Base-by-base conservation (phyloP, 30 jellyfish, hydroid and myxozoan species). In the Mastigias papua region DNA sequence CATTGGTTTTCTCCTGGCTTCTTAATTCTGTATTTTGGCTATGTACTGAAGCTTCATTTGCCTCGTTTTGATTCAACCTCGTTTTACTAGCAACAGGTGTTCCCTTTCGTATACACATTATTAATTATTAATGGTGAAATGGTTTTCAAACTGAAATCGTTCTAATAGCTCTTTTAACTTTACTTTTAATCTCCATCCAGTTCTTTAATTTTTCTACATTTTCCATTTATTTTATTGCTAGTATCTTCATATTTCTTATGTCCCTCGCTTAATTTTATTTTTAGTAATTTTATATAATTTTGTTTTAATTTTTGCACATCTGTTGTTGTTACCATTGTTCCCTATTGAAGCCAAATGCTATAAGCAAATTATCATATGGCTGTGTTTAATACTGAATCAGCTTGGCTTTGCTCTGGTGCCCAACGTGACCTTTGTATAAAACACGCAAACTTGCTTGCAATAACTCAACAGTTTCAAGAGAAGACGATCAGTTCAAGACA, bases 271-370 rank as follows among this genome's bases (percentile, higher is more conserved):
- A 19, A n/a, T 35, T 68, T 68, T 15, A 57, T 28, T 7, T 11
- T 37, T 6, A 3, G 54, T 6, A 37, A 37, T 37, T 37, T 11
- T n/a, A n/a, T n/a, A n/a, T n/a, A n/a, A n/a, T n/a, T n/a, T n/a
- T n/a, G n/a, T n/a, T n/a, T n/a, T n/a, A n/a, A n/a, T n/a, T 3
- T 37, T 37, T 37, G 6, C 34, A 26, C 86, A 74, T 54, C 69
- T 74, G 86, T 29, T 32, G 50, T 74, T 48, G 86, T 28, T 74
- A 8, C 73, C 25, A 48, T 74, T 74, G 73, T 74, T 1, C 33
- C 25, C 11, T 22, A 5, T 21, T 74, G 73, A 54, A 30, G 48
- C 73, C 50, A 26, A 74, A 35, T 50, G 86, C 86, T 21, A 50
- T 35, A 74, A 74, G 33, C 70, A 48, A 74, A 1, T 63, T 27